These are phyloP conservation scores for Ricordea florida DNA, from an alignment of 92 coral and sea anemone genomes.

Conservation along the genomic window DNA sequence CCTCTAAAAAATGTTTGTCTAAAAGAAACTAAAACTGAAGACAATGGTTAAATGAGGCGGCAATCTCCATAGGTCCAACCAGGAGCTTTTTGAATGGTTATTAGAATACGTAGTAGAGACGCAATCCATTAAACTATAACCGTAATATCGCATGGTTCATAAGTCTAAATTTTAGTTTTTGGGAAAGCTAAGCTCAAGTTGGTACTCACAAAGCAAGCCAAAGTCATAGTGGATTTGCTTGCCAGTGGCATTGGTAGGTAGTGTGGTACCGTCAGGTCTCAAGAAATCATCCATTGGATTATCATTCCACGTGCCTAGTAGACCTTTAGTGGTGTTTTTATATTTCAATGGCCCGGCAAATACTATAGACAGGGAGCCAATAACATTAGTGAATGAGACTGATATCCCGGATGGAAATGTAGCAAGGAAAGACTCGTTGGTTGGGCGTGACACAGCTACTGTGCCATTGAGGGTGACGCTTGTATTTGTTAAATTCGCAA, in stretches of 20 bases:
- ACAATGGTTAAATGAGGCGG: too few relatives aligned
- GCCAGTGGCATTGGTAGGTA: constrained; percentile 32
- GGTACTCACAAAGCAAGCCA: constrained; percentile 63
- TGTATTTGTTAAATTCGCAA: constrained; percentile 20
- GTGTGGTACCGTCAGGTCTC: constrained; percentile 45
- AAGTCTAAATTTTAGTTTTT: too few relatives aligned
- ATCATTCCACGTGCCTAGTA: constrained; percentile 53
- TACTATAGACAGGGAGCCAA: constrained; percentile 31
- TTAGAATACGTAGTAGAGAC: too few relatives aligned
- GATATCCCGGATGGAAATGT: constrained; percentile 59
- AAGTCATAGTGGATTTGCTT: constrained; percentile 50
- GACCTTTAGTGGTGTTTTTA: constrained; percentile 44
- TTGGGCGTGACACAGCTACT: constrained; percentile 43
- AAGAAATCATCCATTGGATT: constrained; percentile 32
- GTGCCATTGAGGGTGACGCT: constrained; percentile 24
- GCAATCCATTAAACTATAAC: too few relatives aligned
- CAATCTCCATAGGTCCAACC: too few relatives aligned
- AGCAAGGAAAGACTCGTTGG: constrained; percentile 27
- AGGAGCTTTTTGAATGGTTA: too few relatives aligned
- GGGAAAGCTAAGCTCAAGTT: too few relatives aligned
- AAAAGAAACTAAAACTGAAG: too few relatives aligned
- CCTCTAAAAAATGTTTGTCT: too few relatives aligned
- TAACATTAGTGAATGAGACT: constrained; percentile 28
- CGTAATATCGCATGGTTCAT: too few relatives aligned
- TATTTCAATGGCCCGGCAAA: constrained; percentile 18